A percentile compares a stretch with the other conserved stretches of the same genome.
Evolutionary conservation across 2,888 invertebrate species (phyloP).

Genomic region (Entomobrya proxima): DNA sequence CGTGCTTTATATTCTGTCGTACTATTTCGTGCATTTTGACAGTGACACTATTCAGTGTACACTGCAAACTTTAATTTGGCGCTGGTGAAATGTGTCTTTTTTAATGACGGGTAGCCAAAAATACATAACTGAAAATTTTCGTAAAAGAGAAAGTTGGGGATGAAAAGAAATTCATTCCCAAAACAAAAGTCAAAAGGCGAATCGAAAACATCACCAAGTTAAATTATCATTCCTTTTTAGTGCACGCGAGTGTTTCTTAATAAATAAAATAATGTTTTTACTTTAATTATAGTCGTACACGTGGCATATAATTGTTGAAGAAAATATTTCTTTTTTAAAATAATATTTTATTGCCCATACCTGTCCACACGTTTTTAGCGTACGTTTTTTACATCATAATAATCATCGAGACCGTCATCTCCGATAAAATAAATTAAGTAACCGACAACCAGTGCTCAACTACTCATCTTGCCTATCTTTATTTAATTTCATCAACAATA

Average conservation of each 20-base stretch:
- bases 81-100: too few relatives aligned
- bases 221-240: slow-evolving; percentile 34
- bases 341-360: neutral
- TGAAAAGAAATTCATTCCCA: slow-evolving; percentile 34
- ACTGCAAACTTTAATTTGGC: too few relatives aligned
- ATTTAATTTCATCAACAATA: neutral
- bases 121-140: too few relatives aligned
- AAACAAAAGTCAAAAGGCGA: neutral
- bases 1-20: too few relatives aligned
- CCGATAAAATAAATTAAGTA: neutral
- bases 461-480: neutral
- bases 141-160: neutral
- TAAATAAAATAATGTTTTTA: too few relatives aligned
- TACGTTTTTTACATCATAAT: neutral
- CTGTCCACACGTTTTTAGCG: neutral
- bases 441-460: slow-evolving; percentile 10
- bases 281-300: neutral
- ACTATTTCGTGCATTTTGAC: too few relatives aligned
- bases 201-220: slow-evolving; percentile 14
- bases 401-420: neutral
- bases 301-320: too few relatives aligned
- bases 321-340: neutral
- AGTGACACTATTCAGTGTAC: too few relatives aligned
- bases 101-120: too few relatives aligned
- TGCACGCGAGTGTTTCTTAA: slow-evolving; percentile 7